Evolutionary conservation across 2,797 vertebrate species (phyloP), one percentile per base, ranked within the genome.

Genomic region (Peromyscus attwateri): DNA sequence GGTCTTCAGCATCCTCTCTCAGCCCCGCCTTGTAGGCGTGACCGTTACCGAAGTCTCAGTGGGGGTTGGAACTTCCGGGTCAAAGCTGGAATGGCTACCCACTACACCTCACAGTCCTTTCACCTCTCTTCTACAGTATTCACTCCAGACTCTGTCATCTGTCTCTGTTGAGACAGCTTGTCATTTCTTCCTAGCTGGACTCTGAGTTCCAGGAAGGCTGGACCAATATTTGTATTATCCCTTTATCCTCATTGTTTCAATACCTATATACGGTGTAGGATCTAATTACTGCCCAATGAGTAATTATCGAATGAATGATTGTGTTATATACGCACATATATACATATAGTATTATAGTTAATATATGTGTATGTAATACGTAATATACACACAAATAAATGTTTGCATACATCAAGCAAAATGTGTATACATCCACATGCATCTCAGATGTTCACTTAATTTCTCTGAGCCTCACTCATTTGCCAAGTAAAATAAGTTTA

Each of bases 381-480:
- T 31, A 55, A 40, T 3, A 27, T 7, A 4, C 37, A 70, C 23
- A 37, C 27, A 23, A 52, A 40, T 7, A 31, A n/a, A 84, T 37
- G 40, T 40, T 37, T 23, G 23, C 14, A 70, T 68, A 84, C 57
- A 8, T 34, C 40, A 80, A 64, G 52, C 23, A 75, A 43, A 9
- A 11, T 14, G 55, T 64, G 0, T 29, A 43, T 12, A 29, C 4
- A 19, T 19, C 21, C 27, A 87, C 57, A 71, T 0, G 1, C 16
- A 31, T 40, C 37, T 79, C 37, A 46, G 68, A 43, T 19, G 8
- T 66, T 80, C 14, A 19, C 60, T 55, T 91, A 17, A 49, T 79
- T 82, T 95, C 21, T 87, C 70, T 46, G 71, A 89, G 43, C 21
- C 40, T 87, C 49, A 31, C 89, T 60, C 60, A 87, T 68, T 82